Evolutionary conservation across 2,113 vertebrate genomes (phyloP).

Genomic region (Psephotus haematonotus): DNA sequence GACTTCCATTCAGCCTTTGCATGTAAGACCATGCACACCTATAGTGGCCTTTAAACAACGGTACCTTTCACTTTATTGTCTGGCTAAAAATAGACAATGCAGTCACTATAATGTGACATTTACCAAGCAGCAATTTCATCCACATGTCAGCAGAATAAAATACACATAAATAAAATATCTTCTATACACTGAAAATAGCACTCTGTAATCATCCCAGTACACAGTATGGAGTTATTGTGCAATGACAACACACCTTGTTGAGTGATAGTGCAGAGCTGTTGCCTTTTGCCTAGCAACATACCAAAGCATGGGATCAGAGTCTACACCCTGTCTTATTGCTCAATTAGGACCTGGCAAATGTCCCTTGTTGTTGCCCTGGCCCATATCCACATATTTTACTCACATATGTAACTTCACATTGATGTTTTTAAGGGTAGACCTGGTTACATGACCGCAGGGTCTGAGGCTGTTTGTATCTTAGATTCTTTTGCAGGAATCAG

Average conservation of each 20-base stretch:
- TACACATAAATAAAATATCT: slow-evolving; percentile 38
- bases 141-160: slow-evolving; percentile 37
- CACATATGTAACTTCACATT: slow-evolving; percentile 36
- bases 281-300: slow-evolving; percentile 63
- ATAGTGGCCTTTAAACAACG: background rate
- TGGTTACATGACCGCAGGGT: background rate
- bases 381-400: slow-evolving; percentile 48
- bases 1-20: background rate
- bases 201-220: background rate
- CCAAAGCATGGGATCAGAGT: slow-evolving; percentile 49
- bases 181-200: slow-evolving; percentile 25
- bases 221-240: background rate
- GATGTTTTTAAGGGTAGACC: slow-evolving; percentile 9
- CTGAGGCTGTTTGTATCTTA: background rate
- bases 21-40: background rate
- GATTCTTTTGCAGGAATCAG: background rate
- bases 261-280: slow-evolving; percentile 38
- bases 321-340: slow-evolving; percentile 64
- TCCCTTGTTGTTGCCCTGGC: background rate
- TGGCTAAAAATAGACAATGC: slow-evolving; percentile 28
- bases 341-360: slow-evolving; percentile 39
- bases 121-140: slow-evolving; percentile 18
- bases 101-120: background rate
- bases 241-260: slow-evolving; percentile 60
- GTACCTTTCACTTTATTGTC: background rate